Evolutionary conservation across 2,113 vertebrate species (phyloP).

Genomic region (Pardalotus punctatus): DNA sequence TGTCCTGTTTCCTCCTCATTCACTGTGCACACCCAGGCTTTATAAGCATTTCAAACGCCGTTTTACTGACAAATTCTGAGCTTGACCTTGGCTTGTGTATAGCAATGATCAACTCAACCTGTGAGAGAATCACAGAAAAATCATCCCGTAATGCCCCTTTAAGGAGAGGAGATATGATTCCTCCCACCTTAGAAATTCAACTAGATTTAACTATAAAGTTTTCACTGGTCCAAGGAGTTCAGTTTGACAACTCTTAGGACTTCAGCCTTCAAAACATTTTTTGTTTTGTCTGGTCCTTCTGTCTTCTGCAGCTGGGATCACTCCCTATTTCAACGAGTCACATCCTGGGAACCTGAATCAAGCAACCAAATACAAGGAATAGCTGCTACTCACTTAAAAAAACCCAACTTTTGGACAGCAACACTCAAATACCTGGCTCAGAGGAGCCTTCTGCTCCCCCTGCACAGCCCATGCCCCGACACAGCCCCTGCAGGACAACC

Average conservation of each 20-base stretch:
- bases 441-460: background rate
- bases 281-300: background rate
- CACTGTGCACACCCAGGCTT: background rate
- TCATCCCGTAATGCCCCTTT: background rate
- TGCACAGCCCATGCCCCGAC: background rate
- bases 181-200: background rate
- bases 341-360: background rate
- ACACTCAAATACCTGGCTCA: background rate
- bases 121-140: background rate
- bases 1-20: background rate
- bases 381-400: background rate
- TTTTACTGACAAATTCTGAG: background rate
- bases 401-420: rapidly evolving
- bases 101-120: background rate
- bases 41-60: background rate
- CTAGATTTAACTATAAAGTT: background rate
- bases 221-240: background rate
- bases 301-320: background rate
- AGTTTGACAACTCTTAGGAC: background rate
- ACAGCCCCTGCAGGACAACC: background rate
- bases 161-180: background rate
- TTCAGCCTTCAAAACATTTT: background rate
- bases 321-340: background rate
- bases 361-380: background rate
- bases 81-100: background rate